Percentiles rank a stretch among this genome's conserved stretches.
Conservation (phyloP, 1,140 invertebrate genomes). For the Dreissena polymorpha region DNA sequence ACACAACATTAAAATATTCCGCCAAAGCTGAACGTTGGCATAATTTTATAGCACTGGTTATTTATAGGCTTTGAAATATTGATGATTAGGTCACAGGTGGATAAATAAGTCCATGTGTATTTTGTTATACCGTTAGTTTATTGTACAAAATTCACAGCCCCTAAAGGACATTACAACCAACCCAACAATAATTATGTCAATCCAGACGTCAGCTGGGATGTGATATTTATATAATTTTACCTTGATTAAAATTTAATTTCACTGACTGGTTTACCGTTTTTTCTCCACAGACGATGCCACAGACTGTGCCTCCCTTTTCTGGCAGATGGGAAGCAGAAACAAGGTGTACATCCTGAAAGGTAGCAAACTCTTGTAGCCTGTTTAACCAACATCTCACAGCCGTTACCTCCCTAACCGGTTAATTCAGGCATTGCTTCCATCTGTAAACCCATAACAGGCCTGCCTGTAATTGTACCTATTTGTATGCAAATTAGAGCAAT, state of each 20-base stretch:
- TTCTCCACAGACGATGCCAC: conserved; percentile 67
- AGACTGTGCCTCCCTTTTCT: conserved; percentile 72
- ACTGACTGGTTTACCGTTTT: conserved; percentile 17
- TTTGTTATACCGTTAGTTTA: not conserved
- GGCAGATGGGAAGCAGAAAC: conserved; percentile 76
- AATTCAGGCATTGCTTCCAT: too few species aligned
- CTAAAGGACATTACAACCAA: not conserved
- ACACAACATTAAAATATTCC: too few species aligned
- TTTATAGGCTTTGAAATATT: too few species aligned
- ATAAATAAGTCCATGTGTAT: not conserved
- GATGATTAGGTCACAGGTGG: too few species aligned
- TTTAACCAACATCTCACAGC: not conserved
- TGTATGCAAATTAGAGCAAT: too few species aligned
- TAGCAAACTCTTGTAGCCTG: conserved; percentile 27
- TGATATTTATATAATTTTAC: too few species aligned
- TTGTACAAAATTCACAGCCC: not conserved
- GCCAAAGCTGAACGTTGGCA: too few species aligned
- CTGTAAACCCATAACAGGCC: too few species aligned
- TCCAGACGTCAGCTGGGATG: not conserved
- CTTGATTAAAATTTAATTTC: not conserved
- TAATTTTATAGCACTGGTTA: too few species aligned
- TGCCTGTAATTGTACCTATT: too few species aligned
- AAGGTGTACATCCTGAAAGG: conserved; percentile 77
- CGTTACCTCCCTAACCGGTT: too few species aligned
- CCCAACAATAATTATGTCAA: not conserved